Evolutionary conservation across 2,888 invertebrate species (phyloP).

Genomic region (Drosophila meridiana): DNA sequence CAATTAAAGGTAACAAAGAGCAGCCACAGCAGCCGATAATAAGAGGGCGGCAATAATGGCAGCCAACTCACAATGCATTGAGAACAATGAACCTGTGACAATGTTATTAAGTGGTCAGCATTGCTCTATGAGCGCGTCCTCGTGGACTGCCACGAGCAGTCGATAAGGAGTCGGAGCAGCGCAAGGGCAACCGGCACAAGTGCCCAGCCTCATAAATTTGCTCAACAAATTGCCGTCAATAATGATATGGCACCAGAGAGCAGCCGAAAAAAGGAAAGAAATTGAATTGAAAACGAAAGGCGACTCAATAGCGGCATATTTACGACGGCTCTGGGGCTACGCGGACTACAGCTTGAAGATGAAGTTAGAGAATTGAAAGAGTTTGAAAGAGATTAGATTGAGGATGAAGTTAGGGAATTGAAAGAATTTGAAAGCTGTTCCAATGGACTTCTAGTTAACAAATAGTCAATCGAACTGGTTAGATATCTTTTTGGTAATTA

Average conservation of each 20-base stretch:
- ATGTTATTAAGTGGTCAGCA: conserved; percentile 76
- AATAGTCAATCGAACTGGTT: neutral
- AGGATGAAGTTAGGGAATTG: conserved; percentile 15
- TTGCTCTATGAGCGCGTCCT: conserved; percentile 33
- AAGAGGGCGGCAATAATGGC: conserved; percentile 51
- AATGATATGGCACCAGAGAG: conserved; percentile 58
- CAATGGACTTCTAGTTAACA: neutral
- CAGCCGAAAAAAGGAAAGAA: conserved; percentile 29
- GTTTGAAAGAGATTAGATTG: neutral
- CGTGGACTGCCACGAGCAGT: conserved; percentile 14
- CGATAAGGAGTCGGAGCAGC: conserved; percentile 26
- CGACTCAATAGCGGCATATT: conserved; percentile 30
- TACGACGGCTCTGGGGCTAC: conserved; percentile 21
- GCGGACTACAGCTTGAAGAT: neutral
- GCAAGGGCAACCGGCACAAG: conserved; percentile 31
- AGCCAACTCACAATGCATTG: conserved; percentile 20
- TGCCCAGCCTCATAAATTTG: conserved; percentile 73
- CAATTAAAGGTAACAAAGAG: conserved; percentile 79
- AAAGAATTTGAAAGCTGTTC: neutral
- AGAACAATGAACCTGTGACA: conserved; percentile 75
- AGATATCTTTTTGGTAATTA: no score
- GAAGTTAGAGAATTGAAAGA: conserved; percentile 13
- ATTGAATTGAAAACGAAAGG: conserved; percentile 66
- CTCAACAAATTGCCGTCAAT: conserved; percentile 81
- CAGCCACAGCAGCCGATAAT: conserved; percentile 52